Evolutionary conservation across 1,140 invertebrate species (phyloP).

Genomic region (Sminthurinus signatus): DNA sequence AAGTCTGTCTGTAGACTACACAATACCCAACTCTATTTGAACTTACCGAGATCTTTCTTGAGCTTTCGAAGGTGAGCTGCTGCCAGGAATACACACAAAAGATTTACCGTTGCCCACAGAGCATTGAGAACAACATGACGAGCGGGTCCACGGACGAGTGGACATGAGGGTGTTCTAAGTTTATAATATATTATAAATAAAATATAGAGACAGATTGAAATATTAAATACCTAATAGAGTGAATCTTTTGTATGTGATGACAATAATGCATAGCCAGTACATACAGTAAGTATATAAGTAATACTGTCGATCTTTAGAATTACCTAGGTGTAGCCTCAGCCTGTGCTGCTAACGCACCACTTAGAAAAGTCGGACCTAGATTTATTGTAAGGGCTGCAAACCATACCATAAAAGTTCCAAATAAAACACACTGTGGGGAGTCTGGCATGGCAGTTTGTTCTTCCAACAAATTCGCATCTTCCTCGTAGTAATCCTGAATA

Average conservation of each 20-base stretch:
- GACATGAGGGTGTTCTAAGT: slow-evolving; percentile 59
- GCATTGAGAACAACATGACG: slow-evolving; percentile 83
- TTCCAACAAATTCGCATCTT: slow-evolving; percentile 43
- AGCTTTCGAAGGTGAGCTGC: slow-evolving; percentile 76
- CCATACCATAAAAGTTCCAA: slow-evolving; percentile 90
- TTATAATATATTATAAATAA: too few species aligned
- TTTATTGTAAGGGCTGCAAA: slow-evolving; percentile 80
- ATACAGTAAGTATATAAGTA: too few species aligned
- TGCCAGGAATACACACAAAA: slow-evolving; percentile 77
- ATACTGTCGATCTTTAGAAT: too few species aligned
- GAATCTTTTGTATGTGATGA: too few species aligned
- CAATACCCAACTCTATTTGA: too few species aligned
- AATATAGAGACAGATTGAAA: too few species aligned
- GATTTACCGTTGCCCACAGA: slow-evolving; percentile 73
- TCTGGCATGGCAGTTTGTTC: slow-evolving; percentile 50
- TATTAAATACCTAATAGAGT: too few species aligned
- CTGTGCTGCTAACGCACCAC: slow-evolving; percentile 72
- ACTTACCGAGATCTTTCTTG: slow-evolving; percentile 71
- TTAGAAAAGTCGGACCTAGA: slow-evolving; percentile 81
- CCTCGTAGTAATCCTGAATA: slow-evolving; percentile 56
- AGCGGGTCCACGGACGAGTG: slow-evolving; percentile 68
- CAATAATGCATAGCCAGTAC: too few species aligned
- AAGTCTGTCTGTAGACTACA: too few species aligned
- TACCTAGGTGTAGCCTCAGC: slow-evolving; percentile 52
- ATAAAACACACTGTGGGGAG: slow-evolving; percentile 78